Evolutionary conservation across 2,113 vertebrate genomes (phyloP), one percentile per base, ranked within the genome.

Genomic region (Deroptyus accipitrinus): DNA sequence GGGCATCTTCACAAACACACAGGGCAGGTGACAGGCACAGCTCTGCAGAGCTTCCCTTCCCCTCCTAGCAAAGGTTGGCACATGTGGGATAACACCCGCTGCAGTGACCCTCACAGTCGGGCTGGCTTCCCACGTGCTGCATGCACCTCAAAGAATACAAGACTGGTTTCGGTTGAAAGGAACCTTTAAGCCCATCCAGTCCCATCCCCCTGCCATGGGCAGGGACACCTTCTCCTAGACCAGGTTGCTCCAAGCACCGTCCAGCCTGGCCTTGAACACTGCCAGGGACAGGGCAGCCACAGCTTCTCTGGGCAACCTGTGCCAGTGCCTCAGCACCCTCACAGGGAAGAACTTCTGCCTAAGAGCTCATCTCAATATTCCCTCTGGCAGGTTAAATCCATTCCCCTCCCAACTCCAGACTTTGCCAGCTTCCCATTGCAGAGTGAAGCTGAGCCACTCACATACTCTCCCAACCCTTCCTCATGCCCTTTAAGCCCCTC

Each of bases 41-140:
- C 51, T 46, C 61, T 2, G 6, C 61, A n/a, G 52, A 46, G 37
- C 64, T 54, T 25, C 10, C 41, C 17, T 17, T 11, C 18, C 49
- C 15, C 15, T 11, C 22, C 17, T 9, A 9, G 15, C 23, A n/a
- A 42, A 14, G 3, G 0, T 3, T 25, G 49, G 18, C 30, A 22
- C 31, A 7, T 0, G 0, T 1, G 17, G 66, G 33, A 1, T 49
- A 68, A 77, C 33, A 13, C 6, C 51, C 7, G 3, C 35, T 59
- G 15, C 70, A 28, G 54, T 1, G 14, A 18, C 15, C 27, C 51
- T 82, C 31, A 59, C 2, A 8, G 30, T 8, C 33, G 37, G 22
- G 8, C 19, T 74, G 48, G 49, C 42, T 61, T 54, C 27, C 44
- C 51, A 49, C 13, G 3, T 7, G 9, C 64, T 52, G 23, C 24